These are phyloP conservation scores for Xenops minutus DNA, from an alignment of 2,797 vertebrate species.

Conservation along the genomic window DNA sequence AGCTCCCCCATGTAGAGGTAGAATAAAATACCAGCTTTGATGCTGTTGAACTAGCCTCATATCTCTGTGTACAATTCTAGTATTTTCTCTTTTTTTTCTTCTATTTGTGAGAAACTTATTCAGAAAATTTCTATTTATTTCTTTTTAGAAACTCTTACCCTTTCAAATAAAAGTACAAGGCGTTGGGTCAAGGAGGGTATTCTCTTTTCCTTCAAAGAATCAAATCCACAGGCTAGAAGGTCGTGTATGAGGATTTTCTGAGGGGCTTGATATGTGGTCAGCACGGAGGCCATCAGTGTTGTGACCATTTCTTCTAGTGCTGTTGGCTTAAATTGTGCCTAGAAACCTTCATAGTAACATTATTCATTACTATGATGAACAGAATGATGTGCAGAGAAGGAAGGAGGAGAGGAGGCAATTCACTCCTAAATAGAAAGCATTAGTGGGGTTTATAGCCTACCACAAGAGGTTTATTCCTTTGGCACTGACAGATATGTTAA, in stretches of 20 bases:
- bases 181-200: rapidly evolving
- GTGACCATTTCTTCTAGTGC: neutral
- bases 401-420: neutral
- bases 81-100: neutral
- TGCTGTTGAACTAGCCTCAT: neutral
- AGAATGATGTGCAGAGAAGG: neutral
- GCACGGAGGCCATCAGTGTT: neutral
- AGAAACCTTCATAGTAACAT: neutral
- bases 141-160: neutral
- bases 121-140: neutral
- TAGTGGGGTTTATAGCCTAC: neutral
- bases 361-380: neutral
- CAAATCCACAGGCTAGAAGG: neutral
- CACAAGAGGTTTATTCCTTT: neutral
- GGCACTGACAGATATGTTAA: neutral
- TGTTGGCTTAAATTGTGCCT: neutral
- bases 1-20: neutral
- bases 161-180: neutral
- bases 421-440: neutral
- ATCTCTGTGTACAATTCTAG: neutral
- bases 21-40: neutral
- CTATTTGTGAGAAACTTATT: neutral
- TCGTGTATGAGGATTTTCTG: neutral
- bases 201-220: neutral
- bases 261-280: neutral